phyloP scores from a whole-genome alignment of 2,888 invertebrate species.

The Cancer borealis region DNA sequence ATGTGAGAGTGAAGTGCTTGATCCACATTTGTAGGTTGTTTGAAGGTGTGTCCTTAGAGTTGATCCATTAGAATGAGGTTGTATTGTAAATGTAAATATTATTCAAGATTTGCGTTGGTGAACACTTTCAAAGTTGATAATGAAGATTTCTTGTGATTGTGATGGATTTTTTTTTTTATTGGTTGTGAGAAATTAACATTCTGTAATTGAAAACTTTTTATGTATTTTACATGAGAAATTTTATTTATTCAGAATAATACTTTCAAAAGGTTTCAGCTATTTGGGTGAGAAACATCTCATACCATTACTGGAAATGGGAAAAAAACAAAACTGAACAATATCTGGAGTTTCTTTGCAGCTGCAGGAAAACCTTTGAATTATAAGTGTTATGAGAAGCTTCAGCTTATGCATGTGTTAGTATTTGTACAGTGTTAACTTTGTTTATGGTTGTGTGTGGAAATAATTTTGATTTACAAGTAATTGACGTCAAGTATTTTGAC shows the following conservation, averaged over 20 bases:
- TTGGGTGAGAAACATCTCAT: background rate
- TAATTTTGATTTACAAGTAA: background rate
- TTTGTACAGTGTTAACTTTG: constrained; percentile 35
- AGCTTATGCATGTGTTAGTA: background rate
- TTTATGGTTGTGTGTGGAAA: background rate
- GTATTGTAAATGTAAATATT: constrained; percentile 2
- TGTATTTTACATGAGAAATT: background rate
- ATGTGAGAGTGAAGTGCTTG: background rate
- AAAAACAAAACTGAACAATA: background rate
- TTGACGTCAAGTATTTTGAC: background rate
- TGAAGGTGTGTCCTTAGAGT: background rate
- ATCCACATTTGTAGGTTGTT: background rate
- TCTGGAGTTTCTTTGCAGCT: background rate
- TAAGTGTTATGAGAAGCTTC: background rate
- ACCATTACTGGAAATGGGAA: background rate
- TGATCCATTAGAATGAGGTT: background rate
- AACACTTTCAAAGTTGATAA: background rate
- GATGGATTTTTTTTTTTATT: background rate
- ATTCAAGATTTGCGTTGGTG: background rate
- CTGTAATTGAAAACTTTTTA: background rate
- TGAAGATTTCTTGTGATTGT: background rate
- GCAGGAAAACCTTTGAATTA: background rate
- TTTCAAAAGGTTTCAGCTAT: background rate
- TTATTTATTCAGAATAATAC: background rate
- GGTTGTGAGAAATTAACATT: background rate